Evolutionary conservation across 2,113 vertebrate species (phyloP), one percentile per base, ranked within the genome.

Genomic region (Megaleporinus macrocephalus): DNA sequence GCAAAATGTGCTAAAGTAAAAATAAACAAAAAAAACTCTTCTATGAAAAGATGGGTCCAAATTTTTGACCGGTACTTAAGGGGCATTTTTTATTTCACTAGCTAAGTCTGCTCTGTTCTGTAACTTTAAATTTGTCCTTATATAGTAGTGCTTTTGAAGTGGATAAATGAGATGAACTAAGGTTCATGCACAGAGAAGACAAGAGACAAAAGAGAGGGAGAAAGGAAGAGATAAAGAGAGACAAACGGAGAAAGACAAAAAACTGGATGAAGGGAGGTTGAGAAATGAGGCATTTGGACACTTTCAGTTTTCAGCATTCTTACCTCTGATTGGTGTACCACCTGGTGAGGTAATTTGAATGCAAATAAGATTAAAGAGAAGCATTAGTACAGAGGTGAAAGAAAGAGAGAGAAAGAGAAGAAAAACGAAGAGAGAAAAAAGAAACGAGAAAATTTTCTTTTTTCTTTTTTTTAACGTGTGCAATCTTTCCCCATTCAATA

Each of bases 321-420:
- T 99, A 99, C 98, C 98, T 99, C 97, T 95, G 95, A 99, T 98
- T 93, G 97, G 97, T 95, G 98, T 99, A 98, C 98, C 98, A 98
- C 98, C 98, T 99, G 97, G 96, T 93, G 96, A 98, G 96, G 97
- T 98, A 96, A 97, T 97, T 93, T 96, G 95, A 98, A 98, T 97
- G 97, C 96, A 99, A 98, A 98, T 96, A 97, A 96, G 95, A 98
- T 97, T 94, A 96, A 95, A 98, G 92, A 99, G 91, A 97, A 96
- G 90, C 88, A 94, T 98, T 99, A 98, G 96, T 96, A 94, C 91
- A 94, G 66, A 90, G 92, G 90, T 89, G 92, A 92, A 89, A 95
- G 93, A 93, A 88, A 92, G 91, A 94, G 89, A 87, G 89, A 89
- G 81, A 74, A 10, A 90, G 82, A 89, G 88, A 85, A 95, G 93